Evolutionary conservation across 2,113 vertebrate species (phyloP), one percentile per base, ranked within the genome.

Genomic region (Cephalopterus ornatus): DNA sequence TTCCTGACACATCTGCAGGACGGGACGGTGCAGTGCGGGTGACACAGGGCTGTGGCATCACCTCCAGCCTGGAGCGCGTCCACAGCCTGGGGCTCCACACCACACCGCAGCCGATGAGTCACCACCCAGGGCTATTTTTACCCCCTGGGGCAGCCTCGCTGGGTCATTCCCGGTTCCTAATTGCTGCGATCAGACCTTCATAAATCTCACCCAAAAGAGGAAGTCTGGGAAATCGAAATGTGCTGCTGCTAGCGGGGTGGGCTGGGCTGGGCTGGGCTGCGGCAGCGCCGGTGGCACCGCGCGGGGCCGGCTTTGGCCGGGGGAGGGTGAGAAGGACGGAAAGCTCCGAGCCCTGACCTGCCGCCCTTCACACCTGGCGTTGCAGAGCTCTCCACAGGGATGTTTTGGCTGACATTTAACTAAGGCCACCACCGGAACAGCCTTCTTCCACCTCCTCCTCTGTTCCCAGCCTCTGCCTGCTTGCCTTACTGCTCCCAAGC

Each of bases 121-220:
- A 91, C 87, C 12, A 10, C 15, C 30, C 21, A 5, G 56, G 70
- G 81, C 61, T 88, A 88, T 93, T 95, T 93, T 94, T 94, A 88
- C 53, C 66, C 53, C 70, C 46, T 2, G 41, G 44, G 28, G 76
- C 74, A 93, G 65, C 37, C 78, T 79, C 1, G 1, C 49, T 24
- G 88, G 93, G 92, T 94, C 79, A 75, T 91, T 91, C 92, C 68
- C 61, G 0, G 93, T 95, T 97, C 94, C 92, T 95, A 81, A 96
- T 94, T 97, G 94, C 91, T 5, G 18, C 8, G 68, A 92, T 88
- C 75, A 89, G 83, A 39, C 78, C 41, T 94, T 89, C 93, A 94
- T 91, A 89, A 91, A 93, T 92, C 62, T 94, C 89, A 61, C 28
- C 46, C 56, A 5, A 96, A 96, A 95, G 95, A 91, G 96, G 97